phyloP scores from a whole-genome alignment of 1,140 invertebrate species.

The Hycleus cichorii region DNA sequence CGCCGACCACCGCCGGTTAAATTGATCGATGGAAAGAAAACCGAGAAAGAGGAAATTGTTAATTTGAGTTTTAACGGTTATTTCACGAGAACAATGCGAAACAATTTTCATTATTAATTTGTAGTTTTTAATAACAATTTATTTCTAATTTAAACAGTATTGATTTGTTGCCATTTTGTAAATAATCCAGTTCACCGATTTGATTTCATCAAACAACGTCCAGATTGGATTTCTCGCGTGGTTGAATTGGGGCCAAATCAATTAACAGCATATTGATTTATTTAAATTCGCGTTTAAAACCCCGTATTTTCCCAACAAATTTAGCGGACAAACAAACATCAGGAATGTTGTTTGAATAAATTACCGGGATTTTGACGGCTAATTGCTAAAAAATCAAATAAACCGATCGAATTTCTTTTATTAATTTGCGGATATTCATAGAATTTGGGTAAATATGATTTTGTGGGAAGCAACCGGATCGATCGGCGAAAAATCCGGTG shows the following conservation, averaged over 20 bases:
- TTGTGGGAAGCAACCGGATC: too few relatives aligned
- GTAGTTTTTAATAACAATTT: not conserved
- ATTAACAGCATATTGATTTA: not conserved
- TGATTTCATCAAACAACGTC: slow-evolving; percentile 4
- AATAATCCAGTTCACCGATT: not conserved
- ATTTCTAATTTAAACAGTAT: not conserved
- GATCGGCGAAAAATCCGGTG: slow-evolving; percentile 4
- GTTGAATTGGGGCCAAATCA: slow-evolving; percentile 7
- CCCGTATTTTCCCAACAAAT: too few relatives aligned
- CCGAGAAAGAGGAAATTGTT: slow-evolving; percentile 17
- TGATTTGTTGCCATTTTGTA: not conserved
- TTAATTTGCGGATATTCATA: too few relatives aligned
- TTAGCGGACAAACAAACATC: too few relatives aligned
- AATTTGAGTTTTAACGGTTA: slow-evolving; percentile 18
- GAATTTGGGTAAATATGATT: too few relatives aligned
- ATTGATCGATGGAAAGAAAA: slow-evolving; percentile 15
- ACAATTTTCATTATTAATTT: slow-evolving; percentile 26
- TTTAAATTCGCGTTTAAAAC: too few relatives aligned
- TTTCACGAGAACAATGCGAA: slow-evolving; percentile 22
- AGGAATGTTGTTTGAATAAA: too few relatives aligned
- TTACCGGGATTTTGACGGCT: too few relatives aligned
- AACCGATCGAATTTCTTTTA: too few relatives aligned
- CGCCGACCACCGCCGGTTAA: slow-evolving; percentile 51
- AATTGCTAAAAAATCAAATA: too few relatives aligned
- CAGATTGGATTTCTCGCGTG: slow-evolving; percentile 6